phyloP scores from a whole-genome alignment of 2,113 vertebrate genomes.

The Rhinolophus sinicus region DNA sequence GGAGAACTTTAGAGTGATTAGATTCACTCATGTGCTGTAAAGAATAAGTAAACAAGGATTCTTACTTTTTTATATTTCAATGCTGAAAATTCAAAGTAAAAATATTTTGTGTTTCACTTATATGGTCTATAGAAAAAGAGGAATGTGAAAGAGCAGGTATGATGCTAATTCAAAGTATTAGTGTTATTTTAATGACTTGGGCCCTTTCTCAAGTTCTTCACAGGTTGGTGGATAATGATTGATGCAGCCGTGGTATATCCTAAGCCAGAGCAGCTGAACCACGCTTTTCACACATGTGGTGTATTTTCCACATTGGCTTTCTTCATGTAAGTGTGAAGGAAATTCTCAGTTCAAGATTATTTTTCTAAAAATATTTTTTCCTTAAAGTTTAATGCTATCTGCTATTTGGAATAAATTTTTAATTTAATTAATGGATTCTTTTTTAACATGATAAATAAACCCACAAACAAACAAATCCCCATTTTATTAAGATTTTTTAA shows the following conservation, averaged over 20 bases:
- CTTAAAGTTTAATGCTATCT: neutral
- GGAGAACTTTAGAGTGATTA: neutral
- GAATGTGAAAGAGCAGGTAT: neutral
- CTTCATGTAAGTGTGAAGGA: slow-evolving; percentile 92
- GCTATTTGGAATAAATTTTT: neutral
- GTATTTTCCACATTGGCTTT: slow-evolving; percentile 96
- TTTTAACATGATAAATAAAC: neutral
- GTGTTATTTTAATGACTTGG: neutral
- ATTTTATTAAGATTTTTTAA: neutral
- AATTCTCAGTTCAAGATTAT: neutral
- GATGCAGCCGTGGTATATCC: slow-evolving; percentile 92
- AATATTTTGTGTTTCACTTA: neutral
- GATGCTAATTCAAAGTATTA: neutral
- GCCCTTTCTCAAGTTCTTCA: slow-evolving; percentile 89
- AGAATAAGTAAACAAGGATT: neutral
- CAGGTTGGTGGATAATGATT: slow-evolving; percentile 97
- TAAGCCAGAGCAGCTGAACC: slow-evolving; percentile 89
- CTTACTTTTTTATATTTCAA: neutral
- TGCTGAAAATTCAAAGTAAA: neutral
- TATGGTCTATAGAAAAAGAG: neutral
- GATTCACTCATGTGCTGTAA: neutral
- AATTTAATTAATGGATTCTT: neutral
- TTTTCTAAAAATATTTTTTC: neutral
- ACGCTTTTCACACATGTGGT: slow-evolving; percentile 95
- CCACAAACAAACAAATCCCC: neutral